phyloP scores from a whole-genome alignment of 2,797 vertebrate species.

The Monodelphis domestica region DNA sequence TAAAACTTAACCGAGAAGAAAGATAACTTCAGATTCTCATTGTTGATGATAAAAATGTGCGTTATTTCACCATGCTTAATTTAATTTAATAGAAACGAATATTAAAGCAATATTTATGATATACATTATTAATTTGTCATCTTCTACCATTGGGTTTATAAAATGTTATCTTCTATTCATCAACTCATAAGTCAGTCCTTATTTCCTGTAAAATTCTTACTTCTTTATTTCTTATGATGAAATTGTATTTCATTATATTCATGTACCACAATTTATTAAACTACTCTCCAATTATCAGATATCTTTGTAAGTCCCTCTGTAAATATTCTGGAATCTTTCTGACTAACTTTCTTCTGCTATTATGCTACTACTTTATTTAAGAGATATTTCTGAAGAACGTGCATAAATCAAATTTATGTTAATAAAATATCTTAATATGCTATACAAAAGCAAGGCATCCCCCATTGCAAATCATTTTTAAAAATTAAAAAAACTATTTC shows the following conservation, averaged over 20 bases:
- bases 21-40: neutral
- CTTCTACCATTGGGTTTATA: neutral
- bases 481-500: neutral
- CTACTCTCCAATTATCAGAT: neutral
- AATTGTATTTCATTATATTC: neutral
- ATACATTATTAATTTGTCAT: neutral
- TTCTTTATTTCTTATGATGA: neutral
- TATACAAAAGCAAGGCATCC: neutral
- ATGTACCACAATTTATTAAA: neutral
- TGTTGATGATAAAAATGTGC: neutral
- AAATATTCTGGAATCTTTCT: neutral
- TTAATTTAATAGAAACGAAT: neutral
- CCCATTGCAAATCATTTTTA: neutral
- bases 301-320: neutral
- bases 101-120: neutral
- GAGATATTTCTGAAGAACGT: neutral
- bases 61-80: neutral
- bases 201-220: neutral
- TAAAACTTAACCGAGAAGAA: neutral
- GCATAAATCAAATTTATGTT: neutral
- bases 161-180: neutral
- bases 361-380: neutral
- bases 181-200: neutral
- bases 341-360: neutral
- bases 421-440: too few species aligned